A percentile compares a stretch with the other conserved stretches of the same genome.
Evolutionary conservation across 1,140 invertebrate species (phyloP).

Genomic region (Phenacoccus solenopsis): DNA sequence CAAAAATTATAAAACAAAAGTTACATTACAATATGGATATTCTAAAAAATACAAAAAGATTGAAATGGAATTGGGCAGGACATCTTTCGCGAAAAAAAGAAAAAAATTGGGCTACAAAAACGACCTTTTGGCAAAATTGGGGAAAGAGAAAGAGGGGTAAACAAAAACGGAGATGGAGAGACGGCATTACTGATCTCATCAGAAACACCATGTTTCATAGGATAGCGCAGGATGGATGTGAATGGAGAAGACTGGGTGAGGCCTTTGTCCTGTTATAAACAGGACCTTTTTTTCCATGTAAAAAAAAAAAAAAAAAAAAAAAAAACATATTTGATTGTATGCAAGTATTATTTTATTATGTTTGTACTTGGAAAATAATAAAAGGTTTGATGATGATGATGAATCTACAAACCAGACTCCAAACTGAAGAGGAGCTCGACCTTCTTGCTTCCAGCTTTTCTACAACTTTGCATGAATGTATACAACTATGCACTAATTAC

Average conservation of each 20-base stretch:
- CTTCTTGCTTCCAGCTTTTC: too few species aligned
- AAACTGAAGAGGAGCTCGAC: too few species aligned
- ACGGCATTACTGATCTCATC: background rate
- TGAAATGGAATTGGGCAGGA: constrained; percentile 24
- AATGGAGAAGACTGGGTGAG: background rate
- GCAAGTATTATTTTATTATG: too few species aligned
- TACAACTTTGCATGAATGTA: too few species aligned
- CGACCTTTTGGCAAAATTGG: background rate
- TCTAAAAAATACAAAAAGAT: background rate
- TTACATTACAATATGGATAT: background rate
- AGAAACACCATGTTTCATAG: background rate
- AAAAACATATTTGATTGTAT: too few species aligned
- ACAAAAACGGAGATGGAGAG: constrained; percentile 20
- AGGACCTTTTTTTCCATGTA: too few species aligned
- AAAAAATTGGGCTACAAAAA: constrained; percentile 14
- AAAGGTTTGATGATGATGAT: too few species aligned
- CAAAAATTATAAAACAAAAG: background rate
- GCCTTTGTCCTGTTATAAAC: background rate
- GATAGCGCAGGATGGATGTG: background rate
- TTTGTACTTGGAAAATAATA: too few species aligned
- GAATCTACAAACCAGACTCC: too few species aligned
- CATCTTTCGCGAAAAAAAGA: constrained; percentile 12
- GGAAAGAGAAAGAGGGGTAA: constrained; percentile 19
- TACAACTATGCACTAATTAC: too few species aligned
- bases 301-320: too few species aligned